Base-by-base conservation (phyloP, 1,140 invertebrate species). In the Tetramorium alpestre region DNA sequence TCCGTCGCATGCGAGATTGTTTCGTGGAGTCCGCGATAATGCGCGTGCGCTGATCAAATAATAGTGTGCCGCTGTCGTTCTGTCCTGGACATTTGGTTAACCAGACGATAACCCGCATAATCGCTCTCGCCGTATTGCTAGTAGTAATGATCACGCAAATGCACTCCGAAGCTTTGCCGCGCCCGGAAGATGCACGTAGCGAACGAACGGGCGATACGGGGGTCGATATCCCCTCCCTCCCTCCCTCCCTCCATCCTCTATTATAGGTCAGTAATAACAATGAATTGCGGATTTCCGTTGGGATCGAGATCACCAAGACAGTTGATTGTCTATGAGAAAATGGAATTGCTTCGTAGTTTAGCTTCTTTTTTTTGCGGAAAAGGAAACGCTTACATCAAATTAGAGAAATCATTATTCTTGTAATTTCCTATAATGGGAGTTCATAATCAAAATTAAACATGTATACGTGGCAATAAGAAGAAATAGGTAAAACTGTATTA, bases 51-150 rank as follows among this genome's bases (percentile, higher is more conserved):
- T 60, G 81, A 67, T 70, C 82, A 62, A 78, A 86, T 88, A 89
- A 89, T 89, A 82, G 67, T n/a, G 44, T 13, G 58, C 69, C 22
- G 38, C 49, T 87, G 47, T 88, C 58, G 73, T 89, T 85, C 81
- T 69, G 54, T 56, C 38, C 54, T 58, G 81, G 67, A 44, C 69
- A 49, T 86, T 86, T 41, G 87, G 75, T 89, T 89, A 88, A 88
- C 87, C 87, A 54, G 67, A 72, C 56, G 88, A 89, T 88, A 88
- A 89, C 88, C 87, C 72, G 58, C 47, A 89, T 88, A 86, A 89
- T 88, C 88, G 67, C 85, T 78, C 41, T 67, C 80, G 56, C 22
- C 11, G 51, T 22, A 69, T 62, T 28, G 69, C 69, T 54, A 84
- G 41, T 44, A 56, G 80, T 89, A 88, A 89, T 86, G 75, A 86